Evolutionary conservation across 2,797 vertebrate genomes (phyloP).

Genomic region (Cossypha heuglini): DNA sequence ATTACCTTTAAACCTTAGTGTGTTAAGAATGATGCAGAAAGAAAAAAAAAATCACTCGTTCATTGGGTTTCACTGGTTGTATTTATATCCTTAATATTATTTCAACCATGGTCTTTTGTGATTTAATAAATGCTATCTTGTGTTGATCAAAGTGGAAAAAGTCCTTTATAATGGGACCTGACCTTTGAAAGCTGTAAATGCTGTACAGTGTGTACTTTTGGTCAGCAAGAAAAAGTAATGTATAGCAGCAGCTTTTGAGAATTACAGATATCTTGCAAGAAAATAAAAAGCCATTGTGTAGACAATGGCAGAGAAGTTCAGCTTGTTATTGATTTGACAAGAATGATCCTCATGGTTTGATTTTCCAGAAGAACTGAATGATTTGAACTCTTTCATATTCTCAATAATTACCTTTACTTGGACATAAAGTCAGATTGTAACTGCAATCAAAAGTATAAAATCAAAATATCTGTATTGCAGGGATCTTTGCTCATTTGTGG

Average conservation of each 20-base stretch:
- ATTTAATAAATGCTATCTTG: conserved; percentile 6
- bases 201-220: not conserved
- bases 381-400: conserved; percentile 4
- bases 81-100: not conserved
- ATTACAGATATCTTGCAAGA: conserved; percentile 10
- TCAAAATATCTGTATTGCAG: not conserved
- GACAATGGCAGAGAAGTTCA: conserved; percentile 15
- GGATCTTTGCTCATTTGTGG: not conserved
- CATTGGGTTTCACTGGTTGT: not conserved
- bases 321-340: conserved; percentile 38
- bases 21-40: not conserved
- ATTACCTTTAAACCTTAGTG: not conserved
- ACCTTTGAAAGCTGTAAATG: not conserved
- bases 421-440: not conserved
- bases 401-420: not conserved
- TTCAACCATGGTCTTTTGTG: not conserved
- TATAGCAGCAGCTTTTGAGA: conserved; percentile 10
- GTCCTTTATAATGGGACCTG: not conserved
- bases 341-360: conserved; percentile 19
- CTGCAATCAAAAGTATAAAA: not conserved
- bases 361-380: conserved; percentile 29
- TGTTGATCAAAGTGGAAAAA: not conserved
- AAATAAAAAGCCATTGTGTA: conserved; percentile 37
- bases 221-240: conserved; percentile 11
- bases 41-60: not conserved